Percentiles rank a stretch among this genome's conserved stretches.
phyloP scores from a whole-genome alignment of 2,113 vertebrate genomes.

The Bos indicus region DNA sequence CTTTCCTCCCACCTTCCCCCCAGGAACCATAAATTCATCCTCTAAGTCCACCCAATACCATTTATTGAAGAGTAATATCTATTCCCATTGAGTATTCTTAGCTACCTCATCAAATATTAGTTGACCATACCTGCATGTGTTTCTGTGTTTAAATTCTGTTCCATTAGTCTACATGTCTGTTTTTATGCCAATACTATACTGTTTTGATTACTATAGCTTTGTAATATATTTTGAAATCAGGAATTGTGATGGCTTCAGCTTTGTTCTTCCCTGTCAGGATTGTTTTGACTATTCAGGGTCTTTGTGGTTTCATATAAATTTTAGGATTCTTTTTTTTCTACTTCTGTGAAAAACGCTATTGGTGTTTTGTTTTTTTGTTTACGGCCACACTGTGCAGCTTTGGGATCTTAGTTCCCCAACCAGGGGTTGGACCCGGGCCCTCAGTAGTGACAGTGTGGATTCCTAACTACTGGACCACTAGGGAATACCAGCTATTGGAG shows the following conservation, averaged over 20 bases:
- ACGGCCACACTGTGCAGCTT: background rate
- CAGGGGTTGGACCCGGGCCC: background rate
- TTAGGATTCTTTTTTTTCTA: background rate
- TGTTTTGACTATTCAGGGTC: background rate
- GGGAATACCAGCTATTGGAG: background rate
- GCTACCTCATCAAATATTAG: background rate
- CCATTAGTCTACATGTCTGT: background rate
- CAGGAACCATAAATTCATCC: background rate
- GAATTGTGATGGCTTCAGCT: background rate
- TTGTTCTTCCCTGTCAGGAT: background rate
- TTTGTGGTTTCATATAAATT: background rate
- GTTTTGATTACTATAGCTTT: background rate
- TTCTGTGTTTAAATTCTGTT: background rate
- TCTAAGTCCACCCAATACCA: background rate
- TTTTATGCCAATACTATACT: background rate
- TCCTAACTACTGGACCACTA: background rate
- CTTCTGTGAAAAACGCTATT: background rate
- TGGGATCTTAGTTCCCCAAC: background rate
- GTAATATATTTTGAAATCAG: background rate
- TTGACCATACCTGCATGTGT: background rate
- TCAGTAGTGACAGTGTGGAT: background rate
- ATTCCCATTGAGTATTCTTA: background rate
- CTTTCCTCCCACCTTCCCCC: background rate
- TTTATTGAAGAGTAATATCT: background rate
- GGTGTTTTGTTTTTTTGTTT: background rate